Percentiles rank a stretch among this genome's conserved stretches.
phyloP scores from a whole-genome alignment of 2,797 vertebrate species.

The Gadopsis marmoratus region DNA sequence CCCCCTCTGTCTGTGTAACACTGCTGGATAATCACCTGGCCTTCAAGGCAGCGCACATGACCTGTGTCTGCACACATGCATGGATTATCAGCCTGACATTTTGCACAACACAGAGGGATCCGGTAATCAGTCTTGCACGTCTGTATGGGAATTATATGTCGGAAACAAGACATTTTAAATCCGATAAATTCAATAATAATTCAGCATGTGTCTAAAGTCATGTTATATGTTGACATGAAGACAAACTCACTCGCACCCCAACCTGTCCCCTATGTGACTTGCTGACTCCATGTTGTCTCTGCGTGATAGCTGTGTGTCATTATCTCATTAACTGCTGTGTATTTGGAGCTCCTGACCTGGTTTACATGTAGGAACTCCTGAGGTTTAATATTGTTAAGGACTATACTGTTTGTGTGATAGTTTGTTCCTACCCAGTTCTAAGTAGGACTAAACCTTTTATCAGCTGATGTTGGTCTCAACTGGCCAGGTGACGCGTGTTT shows the following conservation, averaged over 20 bases:
- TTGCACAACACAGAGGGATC: slow-evolving; percentile 46
- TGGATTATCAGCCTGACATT: slow-evolving; percentile 66
- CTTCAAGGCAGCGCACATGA: slow-evolving; percentile 60
- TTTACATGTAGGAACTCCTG: slow-evolving; percentile 39
- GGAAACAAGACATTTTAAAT: not conserved
- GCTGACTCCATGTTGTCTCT: slow-evolving; percentile 1
- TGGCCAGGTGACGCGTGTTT: slow-evolving; percentile 2
- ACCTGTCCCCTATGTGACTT: not conserved
- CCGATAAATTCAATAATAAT: not conserved
- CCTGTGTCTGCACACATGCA: slow-evolving; percentile 36
- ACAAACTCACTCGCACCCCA: not conserved
- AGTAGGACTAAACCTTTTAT: slow-evolving; percentile 59
- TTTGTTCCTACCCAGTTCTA: slow-evolving; percentile 33
- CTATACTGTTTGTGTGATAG: slow-evolving; percentile 19
- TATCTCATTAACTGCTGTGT: slow-evolving; percentile 59
- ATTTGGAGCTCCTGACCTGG: slow-evolving; percentile 58
- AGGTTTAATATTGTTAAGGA: slow-evolving; percentile 20
- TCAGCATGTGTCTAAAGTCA: not conserved
- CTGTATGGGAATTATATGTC: slow-evolving; percentile 6
- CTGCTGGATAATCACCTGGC: slow-evolving; percentile 66
- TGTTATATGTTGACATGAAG: not conserved
- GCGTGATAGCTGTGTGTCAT: slow-evolving; percentile 13
- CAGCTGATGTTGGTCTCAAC: slow-evolving; percentile 24
- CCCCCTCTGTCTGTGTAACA: slow-evolving; percentile 34
- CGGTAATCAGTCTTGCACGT: not conserved